Percentiles rank a stretch among this genome's conserved stretches.
Evolutionary conservation across 2,888 invertebrate genomes (phyloP).

Genomic region (Brachynemurus nebulosus): DNA sequence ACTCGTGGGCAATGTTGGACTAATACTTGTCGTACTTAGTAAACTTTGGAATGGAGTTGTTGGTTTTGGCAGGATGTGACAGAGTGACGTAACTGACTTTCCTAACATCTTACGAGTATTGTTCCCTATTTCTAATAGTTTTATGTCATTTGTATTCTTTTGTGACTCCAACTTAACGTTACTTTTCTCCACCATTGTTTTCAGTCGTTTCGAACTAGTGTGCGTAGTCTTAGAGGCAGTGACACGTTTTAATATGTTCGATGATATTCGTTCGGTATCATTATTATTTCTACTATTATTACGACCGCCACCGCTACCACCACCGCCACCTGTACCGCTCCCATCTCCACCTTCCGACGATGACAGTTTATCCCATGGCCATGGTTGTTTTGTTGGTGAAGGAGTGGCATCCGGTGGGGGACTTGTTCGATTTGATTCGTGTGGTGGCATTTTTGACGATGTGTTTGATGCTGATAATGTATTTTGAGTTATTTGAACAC

Average conservation of each 20-base stretch:
- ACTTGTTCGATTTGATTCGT: slow-evolving; percentile 3
- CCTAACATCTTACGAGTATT: slow-evolving; percentile 1
- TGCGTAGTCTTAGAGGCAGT: slow-evolving; percentile 6
- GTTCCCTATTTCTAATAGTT: background rate
- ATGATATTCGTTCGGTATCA: background rate
- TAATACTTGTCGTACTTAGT: slow-evolving; percentile 2
- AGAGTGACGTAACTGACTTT: slow-evolving; percentile 5
- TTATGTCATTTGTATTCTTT: background rate
- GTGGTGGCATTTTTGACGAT: slow-evolving; percentile 8
- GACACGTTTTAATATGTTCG: slow-evolving; percentile 5
- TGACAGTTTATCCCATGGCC: slow-evolving; percentile 24
- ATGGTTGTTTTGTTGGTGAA: slow-evolving; percentile 22
- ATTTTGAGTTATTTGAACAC: slow-evolving; percentile 19
- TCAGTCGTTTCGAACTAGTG: slow-evolving; percentile 8
- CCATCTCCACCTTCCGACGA: no score
- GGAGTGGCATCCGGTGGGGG: slow-evolving; percentile 18
- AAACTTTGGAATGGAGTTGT: background rate
- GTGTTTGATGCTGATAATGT: slow-evolving; percentile 11
- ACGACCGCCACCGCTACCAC: no score
- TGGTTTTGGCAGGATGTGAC: slow-evolving; percentile 9
- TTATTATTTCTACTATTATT: slow-evolving; percentile 6
- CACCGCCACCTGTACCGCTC: no score
- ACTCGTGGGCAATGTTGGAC: background rate
- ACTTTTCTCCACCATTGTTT: slow-evolving; percentile 5
- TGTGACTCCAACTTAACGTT: no score